phyloP scores from a whole-genome alignment of 2,113 vertebrate species.

The Neotoma lepida region DNA sequence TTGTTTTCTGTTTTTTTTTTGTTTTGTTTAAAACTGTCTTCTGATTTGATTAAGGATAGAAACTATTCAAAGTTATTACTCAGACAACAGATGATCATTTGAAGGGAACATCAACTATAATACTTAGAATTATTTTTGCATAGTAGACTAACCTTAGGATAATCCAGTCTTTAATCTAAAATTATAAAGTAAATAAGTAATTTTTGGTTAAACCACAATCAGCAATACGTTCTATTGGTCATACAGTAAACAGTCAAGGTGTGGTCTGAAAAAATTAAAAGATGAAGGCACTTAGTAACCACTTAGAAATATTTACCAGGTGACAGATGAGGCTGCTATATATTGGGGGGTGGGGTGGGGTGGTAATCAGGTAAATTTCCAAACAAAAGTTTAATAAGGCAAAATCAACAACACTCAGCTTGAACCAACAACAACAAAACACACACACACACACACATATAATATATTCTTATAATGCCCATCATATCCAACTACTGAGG shows the following conservation, averaged over 20 bases:
- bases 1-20: no score
- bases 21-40: background rate
- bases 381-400: slow-evolving; percentile 75
- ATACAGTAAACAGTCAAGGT: slow-evolving; percentile 1
- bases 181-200: slow-evolving; percentile 49
- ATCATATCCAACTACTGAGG: slow-evolving; percentile 56
- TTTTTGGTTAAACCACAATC: slow-evolving; percentile 51
- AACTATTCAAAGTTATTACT: slow-evolving; percentile 27
- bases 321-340: background rate
- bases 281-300: slow-evolving; percentile 27
- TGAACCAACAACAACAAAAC: slow-evolving; percentile 30
- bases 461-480: slow-evolving; percentile 68
- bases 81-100: slow-evolving; percentile 25
- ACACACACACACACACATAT: background rate
- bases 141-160: background rate
- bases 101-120: slow-evolving; percentile 52
- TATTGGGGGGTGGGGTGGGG: background rate
- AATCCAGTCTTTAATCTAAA: slow-evolving; percentile 37
- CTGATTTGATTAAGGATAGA: slow-evolving; percentile 53
- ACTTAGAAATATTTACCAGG: slow-evolving; percentile 32
- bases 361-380: slow-evolving; percentile 57
- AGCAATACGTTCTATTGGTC: background rate
- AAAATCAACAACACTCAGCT: slow-evolving; percentile 75
- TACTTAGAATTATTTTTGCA: slow-evolving; percentile 47
- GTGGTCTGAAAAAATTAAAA: slow-evolving; percentile 39